Conservation (phyloP, 2,797 vertebrate genomes). For the Sebastes itinus region DNA sequence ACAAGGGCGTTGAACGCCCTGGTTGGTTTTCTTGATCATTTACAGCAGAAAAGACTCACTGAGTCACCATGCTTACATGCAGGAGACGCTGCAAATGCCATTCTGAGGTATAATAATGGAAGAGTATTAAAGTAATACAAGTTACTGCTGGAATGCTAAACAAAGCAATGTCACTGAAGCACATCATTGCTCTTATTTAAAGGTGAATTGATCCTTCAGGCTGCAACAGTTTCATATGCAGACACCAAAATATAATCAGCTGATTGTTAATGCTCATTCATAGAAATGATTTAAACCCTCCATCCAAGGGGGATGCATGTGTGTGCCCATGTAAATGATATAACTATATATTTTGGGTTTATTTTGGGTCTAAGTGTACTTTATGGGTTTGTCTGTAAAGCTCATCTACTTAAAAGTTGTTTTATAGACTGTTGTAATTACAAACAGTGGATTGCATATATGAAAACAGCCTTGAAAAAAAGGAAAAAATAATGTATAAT, state of each 20-base stretch:
- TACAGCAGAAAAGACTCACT: not conserved
- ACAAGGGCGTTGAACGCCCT: not conserved
- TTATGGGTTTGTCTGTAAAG: no score
- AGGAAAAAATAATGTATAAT: no score
- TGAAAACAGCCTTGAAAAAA: no score
- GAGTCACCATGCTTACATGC: slow-evolving; percentile 20
- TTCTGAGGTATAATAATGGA: not conserved
- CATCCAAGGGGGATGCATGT: no score
- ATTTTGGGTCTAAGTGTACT: no score
- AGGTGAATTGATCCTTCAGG: not conserved
- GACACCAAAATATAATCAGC: not conserved
- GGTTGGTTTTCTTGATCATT: not conserved
- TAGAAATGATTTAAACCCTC: not conserved
- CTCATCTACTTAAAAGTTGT: no score
- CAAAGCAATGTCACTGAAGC: not conserved
- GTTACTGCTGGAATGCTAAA: slow-evolving; percentile 20
- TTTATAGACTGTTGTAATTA: no score
- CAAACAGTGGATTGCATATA: no score
- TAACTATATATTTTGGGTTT: no score
- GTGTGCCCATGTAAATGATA: no score
- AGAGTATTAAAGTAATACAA: not conserved
- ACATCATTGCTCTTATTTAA: not conserved
- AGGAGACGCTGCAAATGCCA: not conserved
- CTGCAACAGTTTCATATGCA: not conserved
- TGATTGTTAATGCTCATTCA: not conserved